phyloP scores from a whole-genome alignment of 2,113 vertebrate genomes.

The Corythaixoides concolor region DNA sequence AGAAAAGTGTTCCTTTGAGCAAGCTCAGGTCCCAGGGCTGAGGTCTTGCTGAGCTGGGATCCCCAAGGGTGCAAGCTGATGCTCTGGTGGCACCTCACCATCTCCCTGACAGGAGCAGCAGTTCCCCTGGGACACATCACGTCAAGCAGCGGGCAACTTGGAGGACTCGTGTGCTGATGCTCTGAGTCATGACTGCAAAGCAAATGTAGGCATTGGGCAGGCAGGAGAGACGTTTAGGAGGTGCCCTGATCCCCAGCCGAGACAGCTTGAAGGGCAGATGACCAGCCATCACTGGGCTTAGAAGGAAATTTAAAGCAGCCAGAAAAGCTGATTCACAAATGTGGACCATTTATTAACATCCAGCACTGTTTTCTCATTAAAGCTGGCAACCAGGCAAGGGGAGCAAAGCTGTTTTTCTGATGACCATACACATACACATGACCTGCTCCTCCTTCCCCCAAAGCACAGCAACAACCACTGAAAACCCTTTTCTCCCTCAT shows the following conservation, averaged over 20 bases:
- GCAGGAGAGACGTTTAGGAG: neutral
- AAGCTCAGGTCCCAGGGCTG: fast-evolving
- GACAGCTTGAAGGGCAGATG: neutral
- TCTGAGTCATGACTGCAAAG: neutral
- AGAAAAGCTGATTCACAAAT: neutral
- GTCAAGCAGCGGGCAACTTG: fast-evolving
- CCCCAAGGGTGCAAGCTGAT: neutral
- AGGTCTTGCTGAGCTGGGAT: fast-evolving
- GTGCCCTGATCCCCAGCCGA: fast-evolving
- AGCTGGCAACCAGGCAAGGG: neutral
- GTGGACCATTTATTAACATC: neutral
- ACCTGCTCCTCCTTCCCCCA: neutral
- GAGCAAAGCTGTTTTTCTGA: neutral
- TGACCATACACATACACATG: no score
- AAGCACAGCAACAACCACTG: neutral
- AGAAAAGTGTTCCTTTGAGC: neutral
- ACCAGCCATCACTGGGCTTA: neutral
- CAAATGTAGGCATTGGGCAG: fast-evolving
- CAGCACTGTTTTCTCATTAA: neutral
- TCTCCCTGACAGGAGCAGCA: neutral
- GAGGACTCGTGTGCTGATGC: fast-evolving
- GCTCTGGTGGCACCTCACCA: fast-evolving
- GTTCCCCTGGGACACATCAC: fast-evolving
- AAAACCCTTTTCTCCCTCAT: neutral
- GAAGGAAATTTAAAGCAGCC: neutral